A percentile compares a stretch with the other conserved stretches of the same genome.
Conservation (phyloP, 2,113 vertebrate species). For the Osmerus mordax region DNA sequence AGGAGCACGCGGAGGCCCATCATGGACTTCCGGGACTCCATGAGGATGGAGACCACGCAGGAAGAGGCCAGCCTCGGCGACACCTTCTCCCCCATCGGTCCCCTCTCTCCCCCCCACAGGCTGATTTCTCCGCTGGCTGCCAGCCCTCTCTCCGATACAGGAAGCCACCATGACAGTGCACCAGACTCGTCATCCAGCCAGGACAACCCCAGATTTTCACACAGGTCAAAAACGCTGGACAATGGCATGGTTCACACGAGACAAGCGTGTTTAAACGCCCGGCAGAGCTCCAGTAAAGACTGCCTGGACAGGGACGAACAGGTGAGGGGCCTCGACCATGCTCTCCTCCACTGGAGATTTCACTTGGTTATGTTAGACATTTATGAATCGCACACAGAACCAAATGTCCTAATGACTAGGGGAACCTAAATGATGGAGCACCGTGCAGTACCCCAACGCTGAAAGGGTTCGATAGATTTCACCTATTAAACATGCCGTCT, state of each 20-base stretch:
- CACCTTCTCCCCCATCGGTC: slow-evolving; percentile 15
- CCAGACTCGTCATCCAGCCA: slow-evolving; percentile 27
- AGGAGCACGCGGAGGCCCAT: slow-evolving; percentile 66
- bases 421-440: too few relatives aligned
- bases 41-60: slow-evolving; percentile 43
- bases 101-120: slow-evolving; percentile 42
- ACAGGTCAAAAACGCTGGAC: slow-evolving; percentile 66
- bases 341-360: too few relatives aligned
- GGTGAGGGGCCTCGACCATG: slow-evolving; percentile 50
- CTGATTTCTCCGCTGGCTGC: slow-evolving; percentile 64
- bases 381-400: background rate
- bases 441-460: too few relatives aligned
- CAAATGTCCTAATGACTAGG: too few relatives aligned
- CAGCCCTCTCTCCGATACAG: slow-evolving; percentile 40
- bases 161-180: slow-evolving; percentile 25
- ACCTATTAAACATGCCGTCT: too few relatives aligned
- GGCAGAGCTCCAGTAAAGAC: slow-evolving; percentile 34
- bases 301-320: slow-evolving; percentile 45
- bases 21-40: slow-evolving; percentile 40
- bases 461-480: too few relatives aligned
- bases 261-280: slow-evolving; percentile 38
- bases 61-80: slow-evolving; percentile 49
- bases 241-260: slow-evolving; percentile 42
- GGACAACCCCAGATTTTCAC: slow-evolving; percentile 47
- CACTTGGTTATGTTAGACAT: background rate